Conservation (phyloP, 2,888 invertebrate species). For the Caenorhabditis angaria region DNA sequence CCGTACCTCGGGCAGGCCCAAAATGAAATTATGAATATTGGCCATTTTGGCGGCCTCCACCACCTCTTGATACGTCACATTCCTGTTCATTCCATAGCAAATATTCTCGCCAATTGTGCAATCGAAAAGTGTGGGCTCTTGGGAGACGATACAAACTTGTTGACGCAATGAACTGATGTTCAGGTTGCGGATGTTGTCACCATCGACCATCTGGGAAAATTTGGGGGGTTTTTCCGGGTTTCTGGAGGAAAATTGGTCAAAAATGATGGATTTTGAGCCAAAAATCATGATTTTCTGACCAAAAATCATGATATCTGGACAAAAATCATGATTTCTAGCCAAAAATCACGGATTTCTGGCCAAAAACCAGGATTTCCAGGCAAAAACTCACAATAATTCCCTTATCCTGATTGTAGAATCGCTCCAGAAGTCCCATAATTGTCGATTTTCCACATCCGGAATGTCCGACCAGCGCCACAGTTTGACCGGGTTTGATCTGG, state of each 20-base stretch:
- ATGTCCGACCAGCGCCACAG: slow-evolving; percentile 68
- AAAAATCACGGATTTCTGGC: slow-evolving; percentile 1
- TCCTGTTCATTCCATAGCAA: slow-evolving; percentile 80
- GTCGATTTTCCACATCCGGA: slow-evolving; percentile 73
- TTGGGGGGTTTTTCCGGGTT: neutral
- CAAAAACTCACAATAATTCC: slow-evolving; percentile 78
- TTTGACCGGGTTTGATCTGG: slow-evolving; percentile 60
- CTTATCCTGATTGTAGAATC: slow-evolving; percentile 83
- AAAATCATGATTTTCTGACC: too few relatives aligned
- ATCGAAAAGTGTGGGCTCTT: slow-evolving; percentile 62
- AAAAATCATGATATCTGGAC: too few relatives aligned
- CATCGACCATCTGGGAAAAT: slow-evolving; percentile 74
- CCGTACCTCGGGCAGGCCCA: slow-evolving; percentile 71
- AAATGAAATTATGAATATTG: slow-evolving; percentile 75
- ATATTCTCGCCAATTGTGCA: slow-evolving; percentile 80
- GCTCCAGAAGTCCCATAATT: slow-evolving; percentile 77
- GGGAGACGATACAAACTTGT: slow-evolving; percentile 74
- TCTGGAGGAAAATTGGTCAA: slow-evolving; percentile 5
- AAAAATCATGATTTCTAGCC: too few relatives aligned
- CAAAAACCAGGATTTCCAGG: neutral
- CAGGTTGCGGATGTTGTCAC: slow-evolving; percentile 78
- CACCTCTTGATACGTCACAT: slow-evolving; percentile 71
- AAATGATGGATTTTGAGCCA: too few relatives aligned
- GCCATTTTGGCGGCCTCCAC: slow-evolving; percentile 73
- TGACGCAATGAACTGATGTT: slow-evolving; percentile 80